These are phyloP conservation scores for Phenganax subtilis DNA, from an alignment of 92 coral and sea anemone genomes.

Conservation along the genomic window DNA sequence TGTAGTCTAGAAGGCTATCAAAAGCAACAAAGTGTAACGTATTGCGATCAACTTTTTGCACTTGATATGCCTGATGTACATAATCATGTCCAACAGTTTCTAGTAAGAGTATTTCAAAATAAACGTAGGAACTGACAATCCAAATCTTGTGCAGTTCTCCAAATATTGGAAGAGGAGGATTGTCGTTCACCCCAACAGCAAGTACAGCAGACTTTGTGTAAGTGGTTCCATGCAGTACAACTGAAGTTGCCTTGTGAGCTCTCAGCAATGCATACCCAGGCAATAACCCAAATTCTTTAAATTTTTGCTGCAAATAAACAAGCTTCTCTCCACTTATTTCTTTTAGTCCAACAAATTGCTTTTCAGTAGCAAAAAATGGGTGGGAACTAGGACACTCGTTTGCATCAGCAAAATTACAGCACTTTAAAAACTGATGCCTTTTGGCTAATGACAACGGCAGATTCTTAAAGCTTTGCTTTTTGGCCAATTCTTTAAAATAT, in stretches of 20 bases:
- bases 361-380: constrained; percentile 33
- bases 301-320: constrained; percentile 14
- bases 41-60: constrained; percentile 19
- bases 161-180: constrained; percentile 27
- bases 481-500: constrained; percentile 57
- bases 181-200: constrained; percentile 1
- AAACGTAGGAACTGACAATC: constrained; percentile 18
- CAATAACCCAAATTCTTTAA: constrained; percentile 23
- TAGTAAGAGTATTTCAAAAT: constrained; percentile 18
- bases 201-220: constrained; percentile 23
- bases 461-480: constrained; percentile 55
- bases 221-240: constrained; percentile 25
- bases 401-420: constrained; percentile 21
- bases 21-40: constrained; percentile 16
- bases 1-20: constrained; percentile 30
- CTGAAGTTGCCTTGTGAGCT: constrained; percentile 24
- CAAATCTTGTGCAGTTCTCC: constrained; percentile 34
- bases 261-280: constrained; percentile 9
- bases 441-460: constrained; percentile 63
- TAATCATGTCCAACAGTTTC: constrained; percentile 15
- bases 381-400: constrained; percentile 7
- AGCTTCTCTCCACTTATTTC: constrained; percentile 28
- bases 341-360: constrained; percentile 1
- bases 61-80: constrained; percentile 28
- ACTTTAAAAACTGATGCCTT: constrained; percentile 50